phyloP scores from a whole-genome alignment of 1,140 invertebrate species.

The Marisa cornuarietis region DNA sequence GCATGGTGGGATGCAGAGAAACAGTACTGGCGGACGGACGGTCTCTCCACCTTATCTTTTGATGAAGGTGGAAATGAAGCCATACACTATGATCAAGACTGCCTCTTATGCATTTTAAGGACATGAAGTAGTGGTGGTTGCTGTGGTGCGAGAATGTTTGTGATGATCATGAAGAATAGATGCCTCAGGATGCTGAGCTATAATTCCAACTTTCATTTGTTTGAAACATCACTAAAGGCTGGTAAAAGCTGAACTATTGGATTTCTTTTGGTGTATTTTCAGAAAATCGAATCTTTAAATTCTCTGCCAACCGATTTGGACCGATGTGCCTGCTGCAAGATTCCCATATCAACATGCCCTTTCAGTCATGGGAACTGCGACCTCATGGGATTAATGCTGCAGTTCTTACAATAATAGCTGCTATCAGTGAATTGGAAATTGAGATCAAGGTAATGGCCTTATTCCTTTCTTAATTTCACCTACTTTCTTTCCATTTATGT shows the following conservation, averaged over 20 bases:
- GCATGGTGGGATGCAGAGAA: slow-evolving; percentile 60
- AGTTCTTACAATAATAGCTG: slow-evolving; percentile 60
- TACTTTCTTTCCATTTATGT: neutral
- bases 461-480: no score
- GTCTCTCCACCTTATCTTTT: slow-evolving; percentile 57
- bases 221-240: no score
- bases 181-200: no score
- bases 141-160: no score
- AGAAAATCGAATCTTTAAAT: slow-evolving; percentile 49
- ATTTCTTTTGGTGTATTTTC: neutral
- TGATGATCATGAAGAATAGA: no score
- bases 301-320: slow-evolving; percentile 63
- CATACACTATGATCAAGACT: neutral
- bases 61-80: slow-evolving; percentile 51
- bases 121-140: no score
- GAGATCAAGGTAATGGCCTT: slow-evolving; percentile 59
- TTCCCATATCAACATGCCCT: slow-evolving; percentile 66
- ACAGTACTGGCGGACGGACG: slow-evolving; percentile 60
- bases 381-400: slow-evolving; percentile 54
- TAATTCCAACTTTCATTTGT: no score
- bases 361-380: slow-evolving; percentile 64
- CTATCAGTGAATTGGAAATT: slow-evolving; percentile 62
- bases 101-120: neutral
- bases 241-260: no score
- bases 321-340: slow-evolving; percentile 63